Evolutionary conservation across 2,113 vertebrate species (phyloP).

Genomic region (Probosciger aterrimus): DNA sequence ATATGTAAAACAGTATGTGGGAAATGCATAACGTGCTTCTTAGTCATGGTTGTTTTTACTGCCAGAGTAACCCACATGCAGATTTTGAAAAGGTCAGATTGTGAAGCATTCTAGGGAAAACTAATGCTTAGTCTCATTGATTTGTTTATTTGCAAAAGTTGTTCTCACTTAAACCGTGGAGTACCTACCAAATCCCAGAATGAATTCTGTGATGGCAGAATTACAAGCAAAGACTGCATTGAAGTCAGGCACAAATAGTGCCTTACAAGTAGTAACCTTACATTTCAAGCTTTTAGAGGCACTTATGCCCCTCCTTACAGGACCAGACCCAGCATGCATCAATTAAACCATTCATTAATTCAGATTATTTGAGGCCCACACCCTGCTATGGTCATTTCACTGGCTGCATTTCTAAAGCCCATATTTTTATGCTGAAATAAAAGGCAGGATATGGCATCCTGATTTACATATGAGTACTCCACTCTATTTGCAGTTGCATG

Average conservation of each 20-base stretch:
- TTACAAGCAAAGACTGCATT: background rate
- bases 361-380: background rate
- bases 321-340: background rate
- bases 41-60: slow-evolving; percentile 69
- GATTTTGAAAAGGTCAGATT: slow-evolving; percentile 66
- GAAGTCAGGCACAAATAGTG: background rate
- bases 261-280: background rate
- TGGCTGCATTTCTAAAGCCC: background rate
- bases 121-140: slow-evolving; percentile 28
- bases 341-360: slow-evolving; percentile 8
- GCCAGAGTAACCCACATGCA: slow-evolving; percentile 57
- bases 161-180: slow-evolving; percentile 21
- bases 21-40: slow-evolving; percentile 66
- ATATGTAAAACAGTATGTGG: slow-evolving; percentile 63
- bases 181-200: background rate
- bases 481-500: background rate
- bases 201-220: slow-evolving; percentile 5
- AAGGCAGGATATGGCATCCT: background rate
- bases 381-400: background rate
- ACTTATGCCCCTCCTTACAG: background rate
- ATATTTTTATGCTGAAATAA: background rate
- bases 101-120: slow-evolving; percentile 11
- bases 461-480: background rate
- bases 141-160: slow-evolving; percentile 45
- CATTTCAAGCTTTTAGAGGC: slow-evolving; percentile 6